Base-by-base conservation (phyloP, 2,797 vertebrate genomes). In the Martes flavigula region DNA sequence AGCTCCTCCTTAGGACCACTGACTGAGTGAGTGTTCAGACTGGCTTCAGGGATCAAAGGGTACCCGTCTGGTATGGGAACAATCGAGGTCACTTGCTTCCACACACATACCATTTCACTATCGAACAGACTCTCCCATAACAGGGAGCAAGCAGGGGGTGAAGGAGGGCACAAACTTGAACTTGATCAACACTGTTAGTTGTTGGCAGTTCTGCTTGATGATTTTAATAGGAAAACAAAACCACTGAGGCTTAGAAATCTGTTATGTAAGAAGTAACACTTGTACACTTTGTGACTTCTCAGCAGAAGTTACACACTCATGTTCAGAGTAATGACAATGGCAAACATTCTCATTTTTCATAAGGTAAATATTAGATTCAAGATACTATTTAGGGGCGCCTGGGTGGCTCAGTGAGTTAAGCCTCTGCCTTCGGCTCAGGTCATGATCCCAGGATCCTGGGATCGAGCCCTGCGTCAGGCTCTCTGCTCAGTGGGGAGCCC, bases 191-290 rank as follows among this genome's bases (percentile, higher is more conserved):
- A 70, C 4, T 46, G 17, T 66, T 72, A n/a, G 38, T 17, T 35
- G 13, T 66, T 77, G 73, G 60, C 56, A 86, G 66, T 90, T 82
- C 30, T 46, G 27, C 3, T 35, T 10, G 51, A 35, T 48, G 27
- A 43, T 81, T 46, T 91, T 92, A 46, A 85, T 64, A 90, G 46
- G 11, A 90, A 84, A 96, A 56, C 86, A 54, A 84, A 87, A 90
- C 15, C 25, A 43, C 0, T 32, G 23, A 83, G 35, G 23, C 7
- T 88, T 79, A 79, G 84, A 75, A 94, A 48, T 86, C 51, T 78
- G 32, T 86, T 66, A 20, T 23, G 46, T 51, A 64, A 2, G 73
- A n/a, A 94, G 66, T 75, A 91, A 87, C 75, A n/a, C 15, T 54
- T 21, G 83, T 7, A 58, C 14, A 30, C 60, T 94, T 95, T 85